Evolutionary conservation across 2,888 invertebrate species (phyloP), one percentile per base, ranked within the genome.

Genomic region (Drosophila ezoana): DNA sequence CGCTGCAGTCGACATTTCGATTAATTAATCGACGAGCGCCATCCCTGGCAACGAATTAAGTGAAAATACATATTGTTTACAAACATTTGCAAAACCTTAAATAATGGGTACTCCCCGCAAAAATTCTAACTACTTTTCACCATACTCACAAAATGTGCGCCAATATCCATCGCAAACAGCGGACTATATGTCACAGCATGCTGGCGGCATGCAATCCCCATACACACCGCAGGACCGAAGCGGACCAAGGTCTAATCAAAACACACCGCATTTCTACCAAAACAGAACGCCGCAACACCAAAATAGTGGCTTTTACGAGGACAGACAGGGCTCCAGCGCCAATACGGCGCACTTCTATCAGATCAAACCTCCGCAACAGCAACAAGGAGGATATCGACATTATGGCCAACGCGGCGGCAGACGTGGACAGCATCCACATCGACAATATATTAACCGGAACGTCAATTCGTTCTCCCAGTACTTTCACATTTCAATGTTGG

Each of bases 131-230:
- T 85, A 82, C 20, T 76, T 69, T 18, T 82, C 90, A 2, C 90
- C 91, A 0, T 91, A 90, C 37, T 72, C 81, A 5, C 77, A 83
- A 23, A 75, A 77, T 18, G 28, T 77, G 18, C 48, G 67, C 0
- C 81, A 87, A 40, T 92, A 91, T 76, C 91, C 91, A 0, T 91
- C 91, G n/a, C 92, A 91, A 47, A 78, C 89, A 0, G 74, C 79
- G 3, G 90, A 87, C 18, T 91, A 87, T 64, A 79, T 89, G 59
- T 79, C 90, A 0, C 78, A 90, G 37, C 90, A 91, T 44, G 67
- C 87, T 45, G 91, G 90, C 61, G 90, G 45, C 43, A 63, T 40
- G 8, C 83, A 82, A 43, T 35, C 56, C 0, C 40, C 60, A 1
- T 43, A 1, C 5, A 20, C 37, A 3, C 14, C 23, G 3, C 33